Base-by-base conservation (phyloP, 1,140 invertebrate genomes). In the Adelges cooleyi region DNA sequence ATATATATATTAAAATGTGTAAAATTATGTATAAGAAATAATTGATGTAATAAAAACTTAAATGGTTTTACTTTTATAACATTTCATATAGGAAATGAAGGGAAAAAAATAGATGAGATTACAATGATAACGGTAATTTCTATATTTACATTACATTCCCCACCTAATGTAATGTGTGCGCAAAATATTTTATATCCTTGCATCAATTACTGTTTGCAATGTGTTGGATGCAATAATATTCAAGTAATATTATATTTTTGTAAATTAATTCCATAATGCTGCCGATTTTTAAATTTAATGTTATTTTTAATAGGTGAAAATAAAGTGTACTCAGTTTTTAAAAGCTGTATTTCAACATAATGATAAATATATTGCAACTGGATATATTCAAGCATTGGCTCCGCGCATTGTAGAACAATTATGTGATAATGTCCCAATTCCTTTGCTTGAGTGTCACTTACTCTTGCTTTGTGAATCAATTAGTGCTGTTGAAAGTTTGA, bases 151-250 rank as follows among this genome's bases (percentile, higher is more conserved):
- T 80, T 91, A 8, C 84, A 90, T 70, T 85, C 88, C 11, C 85
- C 88, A 1, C 79, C 85, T 4, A 80, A 85, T 67, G 85, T 93
- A 10, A 82, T 87, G 10, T 78, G 80, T 36, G 83, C 86, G 9
- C 84, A 86, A 2, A 87, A 90, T 71, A 75, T 98, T 27, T 88
- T 92, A 73, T 92, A 90, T 77, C 92, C 92, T 2, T 92, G 90
- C 72, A 89, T 96, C 68, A 94, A 96, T 78, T 85, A 95, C 69
- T 93, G 95, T 73, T 80, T 89, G 51, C 87, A 91, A 69, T 88
- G 89, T 70, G 81, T 96, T 67, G 86, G 92, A 72, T 87, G 84
- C 15, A 74, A 81, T 9, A 83, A 86, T 74, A 76, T 84, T 38
- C 76, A 83, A 72, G 90, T 92, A 75, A 77, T 75, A 42, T 46